phyloP scores from a whole-genome alignment of 1,140 invertebrate species.

The Drosophila oshimai region DNA sequence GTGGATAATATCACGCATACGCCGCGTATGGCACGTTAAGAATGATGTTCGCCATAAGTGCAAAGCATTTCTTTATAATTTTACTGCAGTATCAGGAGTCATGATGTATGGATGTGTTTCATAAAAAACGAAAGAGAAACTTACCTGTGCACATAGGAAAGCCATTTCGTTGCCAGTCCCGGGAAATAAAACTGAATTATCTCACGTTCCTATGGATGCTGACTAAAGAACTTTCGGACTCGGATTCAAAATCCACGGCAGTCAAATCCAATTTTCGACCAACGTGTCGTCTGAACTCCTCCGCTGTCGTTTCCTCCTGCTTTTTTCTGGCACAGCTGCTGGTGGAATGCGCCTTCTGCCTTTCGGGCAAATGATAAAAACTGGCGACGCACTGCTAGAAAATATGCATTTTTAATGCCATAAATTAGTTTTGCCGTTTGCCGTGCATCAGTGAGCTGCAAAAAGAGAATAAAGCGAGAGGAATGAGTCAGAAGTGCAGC shows the following conservation, averaged over 20 bases:
- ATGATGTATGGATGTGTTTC: background rate
- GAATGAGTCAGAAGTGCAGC: constrained; percentile 16
- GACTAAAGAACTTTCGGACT: constrained; percentile 30
- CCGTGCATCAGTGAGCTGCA: constrained; percentile 48
- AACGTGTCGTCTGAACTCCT: constrained; percentile 16
- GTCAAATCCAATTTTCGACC: constrained; percentile 65
- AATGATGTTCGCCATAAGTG: constrained; percentile 31
- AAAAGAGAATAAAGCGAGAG: constrained; percentile 8
- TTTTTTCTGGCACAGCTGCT: constrained; percentile 6
- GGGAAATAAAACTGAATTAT: constrained; percentile 57
- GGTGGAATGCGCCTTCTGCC: constrained; percentile 3
- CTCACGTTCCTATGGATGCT: constrained; percentile 25
- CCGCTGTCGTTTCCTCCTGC: background rate
- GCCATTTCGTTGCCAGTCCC: constrained; percentile 73
- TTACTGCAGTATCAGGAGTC: constrained; percentile 26
- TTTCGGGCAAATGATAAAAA: constrained; percentile 70
- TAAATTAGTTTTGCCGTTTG: constrained; percentile 78
- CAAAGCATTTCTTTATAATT: constrained; percentile 34
- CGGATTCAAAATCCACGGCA: constrained; percentile 48
- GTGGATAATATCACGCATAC: constrained; percentile 53
- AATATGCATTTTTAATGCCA: constrained; percentile 81
- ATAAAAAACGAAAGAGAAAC: constrained; percentile 7
- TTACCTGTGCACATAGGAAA: constrained; percentile 67
- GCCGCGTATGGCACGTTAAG: constrained; percentile 36
- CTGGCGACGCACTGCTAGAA: constrained; percentile 73